phyloP scores from a whole-genome alignment of 2,888 invertebrate genomes.

The Heliconius charithonia region DNA sequence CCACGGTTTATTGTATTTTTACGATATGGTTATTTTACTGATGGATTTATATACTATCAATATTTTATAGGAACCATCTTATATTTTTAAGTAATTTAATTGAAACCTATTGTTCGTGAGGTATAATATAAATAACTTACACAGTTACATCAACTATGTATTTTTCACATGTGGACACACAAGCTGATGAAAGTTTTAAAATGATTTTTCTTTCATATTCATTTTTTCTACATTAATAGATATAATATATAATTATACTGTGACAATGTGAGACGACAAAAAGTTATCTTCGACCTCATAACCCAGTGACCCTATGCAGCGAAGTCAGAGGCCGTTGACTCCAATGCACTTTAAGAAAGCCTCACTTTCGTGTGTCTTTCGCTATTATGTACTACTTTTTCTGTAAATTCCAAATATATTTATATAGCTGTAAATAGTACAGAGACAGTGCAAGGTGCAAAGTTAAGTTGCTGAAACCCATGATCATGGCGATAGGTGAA shows the following conservation, averaged over 20 bases:
- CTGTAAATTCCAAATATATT: neutral
- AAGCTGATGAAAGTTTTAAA: neutral
- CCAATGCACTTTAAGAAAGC: slow-evolving; percentile 61
- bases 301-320: slow-evolving; percentile 65
- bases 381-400: neutral
- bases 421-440: neutral
- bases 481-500: slow-evolving; percentile 73
- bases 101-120: neutral
- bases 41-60: neutral
- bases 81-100: neutral
- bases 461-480: slow-evolving; percentile 49
- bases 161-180: neutral
- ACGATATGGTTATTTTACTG: too few relatives aligned
- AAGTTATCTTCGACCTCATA: slow-evolving; percentile 60
- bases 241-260: neutral
- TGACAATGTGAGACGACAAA: slow-evolving; percentile 47
- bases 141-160: neutral
- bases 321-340: slow-evolving; percentile 59
- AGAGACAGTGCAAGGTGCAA: slow-evolving; percentile 43
- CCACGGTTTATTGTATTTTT: neutral
- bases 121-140: neutral
- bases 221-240: slow-evolving; percentile 3
- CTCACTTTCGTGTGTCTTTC: slow-evolving; percentile 67
- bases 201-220: neutral
- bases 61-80: neutral